These are phyloP conservation scores for Temnothorax unifasciatus DNA, from an alignment of 2,888 invertebrate genomes.

Conservation along the genomic window DNA sequence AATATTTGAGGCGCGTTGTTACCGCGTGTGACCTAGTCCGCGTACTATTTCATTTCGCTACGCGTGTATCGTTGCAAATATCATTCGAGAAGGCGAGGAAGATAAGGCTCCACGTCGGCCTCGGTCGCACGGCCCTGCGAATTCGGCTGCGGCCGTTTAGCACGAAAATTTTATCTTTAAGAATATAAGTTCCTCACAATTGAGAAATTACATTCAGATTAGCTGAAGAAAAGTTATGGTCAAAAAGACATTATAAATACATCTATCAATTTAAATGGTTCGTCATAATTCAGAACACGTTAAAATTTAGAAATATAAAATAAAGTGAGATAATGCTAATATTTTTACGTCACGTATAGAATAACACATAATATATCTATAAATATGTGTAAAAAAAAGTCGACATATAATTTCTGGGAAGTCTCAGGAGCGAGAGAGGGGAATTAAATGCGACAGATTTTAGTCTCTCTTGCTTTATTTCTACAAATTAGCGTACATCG, in stretches of 20 bases:
- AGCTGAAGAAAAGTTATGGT: not conserved
- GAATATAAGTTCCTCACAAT: not conserved
- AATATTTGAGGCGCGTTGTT: slow-evolving; percentile 67
- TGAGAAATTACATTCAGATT: not conserved
- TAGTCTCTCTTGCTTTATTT: slow-evolving; percentile 71
- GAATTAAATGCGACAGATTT: slow-evolving; percentile 7
- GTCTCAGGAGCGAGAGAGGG: not conserved
- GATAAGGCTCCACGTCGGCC: slow-evolving; percentile 1
- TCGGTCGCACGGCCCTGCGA: not conserved
- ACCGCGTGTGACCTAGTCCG: slow-evolving; percentile 53
- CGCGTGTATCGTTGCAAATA: slow-evolving; percentile 46
- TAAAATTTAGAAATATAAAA: not conserved
- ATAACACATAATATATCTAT: not conserved
- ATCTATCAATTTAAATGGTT: not conserved
- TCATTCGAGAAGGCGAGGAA: slow-evolving; percentile 22
- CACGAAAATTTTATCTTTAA: not conserved
- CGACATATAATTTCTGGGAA: not conserved
- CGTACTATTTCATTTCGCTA: slow-evolving; percentile 46
- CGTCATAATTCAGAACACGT: not conserved
- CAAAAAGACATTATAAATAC: not conserved
- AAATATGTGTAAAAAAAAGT: not conserved
- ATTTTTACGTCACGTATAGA: not conserved
- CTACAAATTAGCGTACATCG: slow-evolving; percentile 70
- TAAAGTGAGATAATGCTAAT: not conserved
- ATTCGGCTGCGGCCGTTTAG: not conserved